Conservation (phyloP, 2,113 vertebrate species). For the Camelus bactrianus region DNA sequence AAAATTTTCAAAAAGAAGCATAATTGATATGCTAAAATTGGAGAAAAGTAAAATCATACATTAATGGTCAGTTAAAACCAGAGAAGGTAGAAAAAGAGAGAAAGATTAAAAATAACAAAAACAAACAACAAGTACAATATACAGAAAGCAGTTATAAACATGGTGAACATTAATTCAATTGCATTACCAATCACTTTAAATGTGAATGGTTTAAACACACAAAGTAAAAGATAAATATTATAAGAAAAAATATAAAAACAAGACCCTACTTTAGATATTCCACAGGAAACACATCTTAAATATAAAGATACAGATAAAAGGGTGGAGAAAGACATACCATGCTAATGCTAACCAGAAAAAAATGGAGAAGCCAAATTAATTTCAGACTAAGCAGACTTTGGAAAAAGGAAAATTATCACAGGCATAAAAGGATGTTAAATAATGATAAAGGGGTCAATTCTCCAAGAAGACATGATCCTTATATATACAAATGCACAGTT, state of each 20-base stretch:
- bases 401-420: neutral
- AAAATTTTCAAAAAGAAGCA: neutral
- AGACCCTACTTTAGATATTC: neutral
- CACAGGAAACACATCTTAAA: neutral
- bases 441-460: neutral
- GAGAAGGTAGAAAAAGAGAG: neutral
- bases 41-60: neutral
- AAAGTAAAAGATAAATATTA: neutral
- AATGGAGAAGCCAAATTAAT: neutral
- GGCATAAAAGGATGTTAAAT: neutral
- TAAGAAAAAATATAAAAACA: neutral
- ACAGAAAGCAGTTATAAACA: neutral
- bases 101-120: slow-evolving; percentile 9
- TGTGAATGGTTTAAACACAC: neutral
- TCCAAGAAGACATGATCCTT: neutral
- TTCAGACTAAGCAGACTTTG: neutral
- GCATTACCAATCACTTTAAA: neutral
- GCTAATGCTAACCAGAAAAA: neutral
- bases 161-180: neutral
- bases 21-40: neutral
- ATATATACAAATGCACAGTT: neutral
- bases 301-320: neutral
- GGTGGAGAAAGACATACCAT: neutral
- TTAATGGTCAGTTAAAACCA: neutral
- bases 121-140: neutral